Percentiles rank a stretch among this genome's conserved stretches.
phyloP scores from a whole-genome alignment of 2,888 invertebrate genomes.

The Clepsis dumicolana region DNA sequence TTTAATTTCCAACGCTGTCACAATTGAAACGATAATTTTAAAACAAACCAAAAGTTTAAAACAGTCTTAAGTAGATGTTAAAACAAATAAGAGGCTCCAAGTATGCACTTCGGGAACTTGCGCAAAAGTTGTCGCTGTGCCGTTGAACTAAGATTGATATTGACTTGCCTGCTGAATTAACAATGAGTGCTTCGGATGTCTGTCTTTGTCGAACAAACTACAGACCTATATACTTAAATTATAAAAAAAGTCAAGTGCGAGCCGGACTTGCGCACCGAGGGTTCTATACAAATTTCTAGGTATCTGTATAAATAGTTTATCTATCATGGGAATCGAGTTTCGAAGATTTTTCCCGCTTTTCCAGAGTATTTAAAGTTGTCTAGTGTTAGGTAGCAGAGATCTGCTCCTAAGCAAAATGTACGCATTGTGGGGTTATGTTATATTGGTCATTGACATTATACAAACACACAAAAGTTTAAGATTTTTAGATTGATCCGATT shows the following conservation, averaged over 20 bases:
- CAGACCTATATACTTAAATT: background rate
- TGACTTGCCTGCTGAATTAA: constrained; percentile 19
- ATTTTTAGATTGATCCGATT: too few relatives aligned
- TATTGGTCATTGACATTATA: too few relatives aligned
- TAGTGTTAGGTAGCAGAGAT: too few relatives aligned
- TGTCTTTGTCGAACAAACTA: background rate
- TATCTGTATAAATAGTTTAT: too few relatives aligned
- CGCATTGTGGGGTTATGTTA: too few relatives aligned
- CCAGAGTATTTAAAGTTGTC: too few relatives aligned
- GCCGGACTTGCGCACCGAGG: too few relatives aligned
- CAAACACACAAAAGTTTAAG: too few relatives aligned
- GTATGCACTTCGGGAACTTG: constrained; percentile 27
- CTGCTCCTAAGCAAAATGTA: too few relatives aligned
- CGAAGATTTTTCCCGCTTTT: too few relatives aligned
- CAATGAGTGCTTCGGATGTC: constrained; percentile 13
- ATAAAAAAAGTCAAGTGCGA: background rate
- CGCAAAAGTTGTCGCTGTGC: constrained; percentile 11
- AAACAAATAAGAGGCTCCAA: constrained; percentile 40
- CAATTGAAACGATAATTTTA: constrained; percentile 42
- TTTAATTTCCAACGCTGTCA: constrained; percentile 28
- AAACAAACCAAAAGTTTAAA: constrained; percentile 42
- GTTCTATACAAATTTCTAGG: too few relatives aligned
- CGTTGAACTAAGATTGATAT: constrained; percentile 16
- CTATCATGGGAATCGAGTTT: too few relatives aligned
- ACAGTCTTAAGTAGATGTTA: constrained; percentile 38